phyloP scores from a whole-genome alignment of 2,113 vertebrate genomes.

The Clarias gariepinus region DNA sequence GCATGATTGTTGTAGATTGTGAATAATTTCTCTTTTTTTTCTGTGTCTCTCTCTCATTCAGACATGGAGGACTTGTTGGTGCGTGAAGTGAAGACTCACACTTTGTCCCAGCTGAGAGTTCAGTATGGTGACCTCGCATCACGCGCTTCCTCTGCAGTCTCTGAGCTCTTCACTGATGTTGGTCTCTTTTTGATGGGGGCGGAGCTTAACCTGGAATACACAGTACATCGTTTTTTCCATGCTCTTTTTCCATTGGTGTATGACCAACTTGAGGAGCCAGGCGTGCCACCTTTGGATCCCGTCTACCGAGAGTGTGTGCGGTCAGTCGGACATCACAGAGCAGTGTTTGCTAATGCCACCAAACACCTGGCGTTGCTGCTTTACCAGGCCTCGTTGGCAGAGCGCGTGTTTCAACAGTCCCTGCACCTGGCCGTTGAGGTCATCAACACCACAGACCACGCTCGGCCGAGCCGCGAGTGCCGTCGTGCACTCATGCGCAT shows the following conservation, averaged over 20 bases:
- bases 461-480: conserved; percentile 81
- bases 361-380: conserved; percentile 70
- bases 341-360: conserved; percentile 75
- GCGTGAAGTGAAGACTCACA: conserved; percentile 82
- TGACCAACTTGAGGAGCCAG: conserved; percentile 74
- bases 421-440: conserved; percentile 88
- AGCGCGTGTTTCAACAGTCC: conserved; percentile 80
- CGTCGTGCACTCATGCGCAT: conserved; percentile 80
- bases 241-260: conserved; percentile 84
- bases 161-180: conserved; percentile 82
- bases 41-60: conserved; percentile 57
- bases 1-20: too few relatives aligned
- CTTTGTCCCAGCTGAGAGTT: conserved; percentile 72
- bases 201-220: conserved; percentile 75
- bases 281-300: conserved; percentile 63
- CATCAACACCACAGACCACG: conserved; percentile 88
- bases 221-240: conserved; percentile 84
- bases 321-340: conserved; percentile 63
- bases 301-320: conserved; percentile 79
- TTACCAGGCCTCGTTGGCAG: conserved; percentile 69
- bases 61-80: conserved; percentile 81
- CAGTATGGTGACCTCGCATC: conserved; percentile 73
- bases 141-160: conserved; percentile 63
- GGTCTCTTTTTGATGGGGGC: conserved; percentile 84
- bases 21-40: neutral